Evolutionary conservation across 2,888 invertebrate genomes (phyloP).

Genomic region (Polymixis flavicincta): DNA sequence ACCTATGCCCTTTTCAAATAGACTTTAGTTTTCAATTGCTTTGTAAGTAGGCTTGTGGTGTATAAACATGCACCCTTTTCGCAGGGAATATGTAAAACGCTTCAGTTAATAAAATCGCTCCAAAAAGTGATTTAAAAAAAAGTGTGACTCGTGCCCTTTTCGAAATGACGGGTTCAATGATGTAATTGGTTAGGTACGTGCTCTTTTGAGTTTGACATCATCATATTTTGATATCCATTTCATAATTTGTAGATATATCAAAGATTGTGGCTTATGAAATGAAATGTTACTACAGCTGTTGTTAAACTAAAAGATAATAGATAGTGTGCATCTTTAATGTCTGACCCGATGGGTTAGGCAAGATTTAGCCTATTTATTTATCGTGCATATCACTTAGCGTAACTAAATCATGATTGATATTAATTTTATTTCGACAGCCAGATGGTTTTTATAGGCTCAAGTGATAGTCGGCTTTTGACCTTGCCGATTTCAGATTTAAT

Average conservation of each 20-base stretch:
- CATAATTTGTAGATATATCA: constrained; percentile 34
- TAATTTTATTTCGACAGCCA: constrained; percentile 30
- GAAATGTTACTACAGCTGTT: constrained; percentile 22
- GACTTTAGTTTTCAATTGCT: too few species aligned
- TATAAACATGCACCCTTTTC: too few species aligned
- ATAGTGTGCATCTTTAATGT: constrained; percentile 11
- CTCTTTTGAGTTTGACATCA: constrained; percentile 28
- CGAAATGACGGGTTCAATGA: too few species aligned
- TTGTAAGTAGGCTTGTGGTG: too few species aligned
- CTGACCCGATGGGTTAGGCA: constrained; percentile 11
- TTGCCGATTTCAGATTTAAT: constrained; percentile 23
- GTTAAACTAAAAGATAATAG: constrained; percentile 14
- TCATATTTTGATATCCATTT: constrained; percentile 26
- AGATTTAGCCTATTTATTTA: constrained; percentile 16
- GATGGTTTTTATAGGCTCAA: not conserved
- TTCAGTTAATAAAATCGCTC: too few species aligned
- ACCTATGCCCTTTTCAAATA: too few species aligned
- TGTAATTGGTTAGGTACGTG: constrained; percentile 30
- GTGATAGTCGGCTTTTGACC: constrained; percentile 12
- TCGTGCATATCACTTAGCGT: constrained; percentile 3
- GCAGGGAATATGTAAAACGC: too few species aligned
- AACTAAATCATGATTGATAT: constrained; percentile 11
- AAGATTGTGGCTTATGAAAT: constrained; percentile 33
- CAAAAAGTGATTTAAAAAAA: too few species aligned
- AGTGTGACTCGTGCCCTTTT: too few species aligned